Evolutionary conservation across 2,113 vertebrate genomes (phyloP).

Genomic region (Maccullochella peelii): DNA sequence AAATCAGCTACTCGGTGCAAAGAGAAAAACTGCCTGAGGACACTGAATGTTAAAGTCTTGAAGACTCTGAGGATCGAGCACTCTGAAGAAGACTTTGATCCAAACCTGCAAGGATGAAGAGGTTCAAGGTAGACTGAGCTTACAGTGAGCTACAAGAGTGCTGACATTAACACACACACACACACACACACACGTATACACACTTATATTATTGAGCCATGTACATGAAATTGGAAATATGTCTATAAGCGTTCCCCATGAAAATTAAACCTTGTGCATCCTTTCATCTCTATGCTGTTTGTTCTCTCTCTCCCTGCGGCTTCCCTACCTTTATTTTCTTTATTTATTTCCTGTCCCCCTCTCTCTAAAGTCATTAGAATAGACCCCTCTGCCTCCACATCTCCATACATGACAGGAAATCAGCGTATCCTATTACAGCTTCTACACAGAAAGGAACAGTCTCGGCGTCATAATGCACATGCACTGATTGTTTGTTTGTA

Average conservation of each 20-base stretch:
- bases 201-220: conserved; percentile 34
- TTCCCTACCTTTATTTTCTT: neutral
- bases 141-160: neutral
- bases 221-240: conserved; percentile 30
- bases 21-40: neutral
- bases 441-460: conserved; percentile 7
- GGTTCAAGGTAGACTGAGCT: neutral
- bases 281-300: neutral
- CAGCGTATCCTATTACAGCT: conserved; percentile 51
- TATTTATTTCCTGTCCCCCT: neutral
- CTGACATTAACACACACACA: neutral
- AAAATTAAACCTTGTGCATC: conserved; percentile 29
- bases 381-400: conserved; percentile 38
- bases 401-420: conserved; percentile 50
- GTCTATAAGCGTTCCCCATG: conserved; percentile 7
- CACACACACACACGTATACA: neutral
- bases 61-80: neutral
- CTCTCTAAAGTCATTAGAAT: conserved; percentile 64
- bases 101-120: neutral
- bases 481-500: conserved; percentile 9
- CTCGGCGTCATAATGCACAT: neutral
- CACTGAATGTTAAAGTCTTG: neutral
- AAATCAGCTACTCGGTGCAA: neutral
- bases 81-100: conserved; percentile 16
- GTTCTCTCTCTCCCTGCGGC: neutral